Evolutionary conservation across 2,888 invertebrate species (phyloP), one percentile per base, ranked within the genome.

Genomic region (Heliconius erato): DNA sequence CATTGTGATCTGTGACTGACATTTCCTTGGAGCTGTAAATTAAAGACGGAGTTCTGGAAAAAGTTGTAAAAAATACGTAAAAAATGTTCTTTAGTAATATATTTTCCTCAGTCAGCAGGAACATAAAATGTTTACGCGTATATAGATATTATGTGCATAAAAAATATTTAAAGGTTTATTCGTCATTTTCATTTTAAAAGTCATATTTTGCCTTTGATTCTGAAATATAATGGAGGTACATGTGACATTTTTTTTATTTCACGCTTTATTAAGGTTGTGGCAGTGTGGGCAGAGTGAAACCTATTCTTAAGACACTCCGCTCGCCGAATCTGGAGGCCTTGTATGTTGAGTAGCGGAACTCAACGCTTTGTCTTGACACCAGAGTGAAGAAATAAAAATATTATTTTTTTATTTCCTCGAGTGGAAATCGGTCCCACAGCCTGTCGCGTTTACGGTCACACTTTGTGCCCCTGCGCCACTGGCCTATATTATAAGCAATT

Each of bases 101-200:
- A 79, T 82, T 82, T 82, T 82, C 77, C 72, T 80, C 83, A 68
- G 79, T 80, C 77, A 79, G 67, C 67, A 59, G 82, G 49, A 59
- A 79, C 84, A 76, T 80, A 82, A 82, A 82, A 84, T 81, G 82
- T 82, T 84, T 80, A 74, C 80, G 83, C 63, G 74, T 71, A 69
- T 84, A 82, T 82, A 78, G 65, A 40, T 26, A n/a, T 40, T 63
- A 26, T 26, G 16, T 49, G 76, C 71, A 71, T 82, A 78, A 78
- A 82, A 83, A 84, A 82, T 63, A 82, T 83, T 82, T 68, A 79
- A 84, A 84, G 82, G 80, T 80, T 84, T 81, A 82, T 78, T 63
- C 67, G 72, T 67, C 68, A 78, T 80, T 82, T 84, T 59, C 74
- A 78, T 82, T 84, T 80, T 84, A 80, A 80, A 68, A 74, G 80